Base-by-base conservation (phyloP, 1,140 invertebrate species). In the Trichonephila inaurata region DNA sequence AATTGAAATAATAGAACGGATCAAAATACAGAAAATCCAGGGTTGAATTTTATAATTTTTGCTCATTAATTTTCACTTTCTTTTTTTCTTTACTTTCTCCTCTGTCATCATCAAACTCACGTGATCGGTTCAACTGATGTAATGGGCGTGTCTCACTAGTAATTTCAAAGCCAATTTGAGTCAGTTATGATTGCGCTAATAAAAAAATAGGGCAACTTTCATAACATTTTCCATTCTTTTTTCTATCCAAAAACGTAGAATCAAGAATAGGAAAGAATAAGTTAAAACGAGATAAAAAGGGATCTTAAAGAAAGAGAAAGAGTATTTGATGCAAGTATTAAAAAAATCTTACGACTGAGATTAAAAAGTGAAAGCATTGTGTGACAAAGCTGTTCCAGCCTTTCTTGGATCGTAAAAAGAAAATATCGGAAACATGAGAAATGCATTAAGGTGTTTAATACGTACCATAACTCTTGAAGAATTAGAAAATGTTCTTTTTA, bases 371-470 rank as follows among this genome's bases (percentile, higher is more conserved):
- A 77, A 58, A 89, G 19, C 16, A 44, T 51, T 28, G 33, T 40
- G 10, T 69, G 77, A 18, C 33, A 28, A 82, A 40, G 21, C 12
- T 21, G 58, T 87, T 51, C 21, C 33, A 18, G 14, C 21, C 51
- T 44, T n/a, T 51, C n/a, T 44, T 10, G 18, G 24, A 33, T 21
- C 8, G 87, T 12, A 81, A 81, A 81, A 24, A 90, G 81, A 61
- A 90, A 51, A 51, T 10, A 40, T 58, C 19, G 12, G 24, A 44
- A 87, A 90, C 89, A 90, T 81, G 81, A 44, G 33, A 90, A 90
- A 58, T 60, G 81, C 89, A 90, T 90, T 90, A 90, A 90, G 62
- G 69, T 28, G 58, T 81, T 81, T 24, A n/a, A 14, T 21, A 62
- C 60, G 81, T 81, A 81, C 58, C 51, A 77, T 81, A 58, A 90